Conservation (phyloP, 2,797 vertebrate species). For the Todus mexicanus region DNA sequence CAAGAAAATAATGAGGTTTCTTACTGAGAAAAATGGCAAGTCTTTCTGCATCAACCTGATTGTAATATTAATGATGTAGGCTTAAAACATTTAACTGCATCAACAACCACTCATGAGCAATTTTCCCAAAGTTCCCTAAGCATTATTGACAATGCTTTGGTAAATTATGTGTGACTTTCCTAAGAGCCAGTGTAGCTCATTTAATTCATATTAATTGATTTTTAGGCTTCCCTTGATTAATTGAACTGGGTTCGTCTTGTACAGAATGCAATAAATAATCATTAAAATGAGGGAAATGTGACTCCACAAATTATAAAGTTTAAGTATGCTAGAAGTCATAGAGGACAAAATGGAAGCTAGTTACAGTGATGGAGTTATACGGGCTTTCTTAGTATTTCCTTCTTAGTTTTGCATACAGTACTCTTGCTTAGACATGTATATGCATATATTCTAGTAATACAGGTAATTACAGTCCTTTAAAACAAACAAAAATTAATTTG, state of each 20-base stretch:
- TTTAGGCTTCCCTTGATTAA: conserved; percentile 89
- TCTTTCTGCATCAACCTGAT: conserved; percentile 48
- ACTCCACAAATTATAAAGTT: conserved; percentile 82
- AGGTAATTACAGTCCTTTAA: background rate
- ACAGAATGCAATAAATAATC: conserved; percentile 87
- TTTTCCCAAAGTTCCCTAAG: conserved; percentile 72
- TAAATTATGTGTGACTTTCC: conserved; percentile 92
- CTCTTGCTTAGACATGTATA: background rate
- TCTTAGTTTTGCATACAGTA: background rate
- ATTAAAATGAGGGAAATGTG: conserved; percentile 80
- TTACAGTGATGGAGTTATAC: background rate
- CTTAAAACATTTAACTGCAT: conserved; percentile 72
- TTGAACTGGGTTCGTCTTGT: conserved; percentile 81
- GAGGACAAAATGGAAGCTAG: conserved; percentile 74
- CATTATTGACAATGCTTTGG: conserved; percentile 82
- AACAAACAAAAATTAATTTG: background rate
- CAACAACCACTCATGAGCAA: conserved; percentile 67
- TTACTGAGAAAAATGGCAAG: conserved; percentile 61
- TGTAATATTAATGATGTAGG: conserved; percentile 71
- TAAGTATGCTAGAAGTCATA: conserved; percentile 78
- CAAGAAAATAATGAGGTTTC: conserved; percentile 54
- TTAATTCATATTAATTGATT: conserved; percentile 97
- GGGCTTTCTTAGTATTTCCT: background rate
- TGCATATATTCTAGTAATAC: background rate
- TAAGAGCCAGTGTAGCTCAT: conserved; percentile 88